Conservation (phyloP, 37 sponge, comb jelly and placozoan genomes). For the Dysidea cf. avara region DNA sequence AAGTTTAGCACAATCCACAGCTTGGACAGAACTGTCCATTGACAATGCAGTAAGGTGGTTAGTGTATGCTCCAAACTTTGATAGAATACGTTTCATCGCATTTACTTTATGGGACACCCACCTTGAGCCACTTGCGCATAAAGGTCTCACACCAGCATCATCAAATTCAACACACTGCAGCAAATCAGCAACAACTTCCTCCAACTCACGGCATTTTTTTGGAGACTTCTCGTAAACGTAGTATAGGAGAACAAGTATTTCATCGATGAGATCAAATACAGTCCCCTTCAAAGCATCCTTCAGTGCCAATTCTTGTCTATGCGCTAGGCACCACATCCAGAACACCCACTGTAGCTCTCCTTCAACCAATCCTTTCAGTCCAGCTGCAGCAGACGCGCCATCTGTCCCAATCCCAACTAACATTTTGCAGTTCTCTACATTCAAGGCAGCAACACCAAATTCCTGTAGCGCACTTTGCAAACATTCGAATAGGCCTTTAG, state of each 20-base stretch:
- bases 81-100: conserved; percentile 65
- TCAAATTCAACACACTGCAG: background rate
- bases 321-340: conserved; percentile 58
- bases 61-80: conserved; percentile 75
- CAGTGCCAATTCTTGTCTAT: conserved; percentile 23
- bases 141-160: conserved; percentile 31
- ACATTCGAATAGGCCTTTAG: conserved; percentile 36
- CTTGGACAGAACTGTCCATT: conserved; percentile 53
- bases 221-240: conserved; percentile 46
- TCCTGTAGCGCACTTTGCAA: conserved; percentile 13
- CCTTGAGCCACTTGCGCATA: conserved; percentile 45
- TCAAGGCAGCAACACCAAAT: conserved; percentile 36
- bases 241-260: conserved; percentile 36
- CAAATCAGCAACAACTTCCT: conserved; percentile 13
- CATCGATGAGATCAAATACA: conserved; percentile 27
- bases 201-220: conserved; percentile 13
- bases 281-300: conserved; percentile 32
- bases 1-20: conserved; percentile 68
- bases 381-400: conserved; percentile 46
- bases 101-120: conserved; percentile 57
- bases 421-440: conserved; percentile 34
- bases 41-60: conserved; percentile 56
- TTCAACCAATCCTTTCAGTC: conserved; percentile 37
- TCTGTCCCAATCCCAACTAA: conserved; percentile 61
- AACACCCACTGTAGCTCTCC: conserved; percentile 29